Percentiles rank a stretch among this genome's conserved stretches.
Conservation (phyloP, 2,888 invertebrate species). For the Auanema sp. region DNA sequence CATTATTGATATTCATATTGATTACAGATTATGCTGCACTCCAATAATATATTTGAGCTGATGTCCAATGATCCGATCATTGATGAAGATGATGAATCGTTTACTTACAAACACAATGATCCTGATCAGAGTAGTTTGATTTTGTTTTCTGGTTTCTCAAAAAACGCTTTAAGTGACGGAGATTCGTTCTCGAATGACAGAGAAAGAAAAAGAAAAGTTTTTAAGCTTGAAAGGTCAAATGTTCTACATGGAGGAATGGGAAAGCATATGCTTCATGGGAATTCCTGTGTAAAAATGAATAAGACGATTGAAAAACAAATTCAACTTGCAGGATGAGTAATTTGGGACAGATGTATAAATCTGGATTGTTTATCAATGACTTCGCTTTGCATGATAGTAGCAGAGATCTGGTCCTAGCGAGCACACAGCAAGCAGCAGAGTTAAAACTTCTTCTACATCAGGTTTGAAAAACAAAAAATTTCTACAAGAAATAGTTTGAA, state of each 20-base stretch:
- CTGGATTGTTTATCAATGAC: constrained; percentile 94
- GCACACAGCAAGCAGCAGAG: constrained; percentile 95
- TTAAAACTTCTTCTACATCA: constrained; percentile 86
- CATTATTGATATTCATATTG: background rate
- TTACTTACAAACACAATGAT: constrained; percentile 33
- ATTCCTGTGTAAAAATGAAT: constrained; percentile 76
- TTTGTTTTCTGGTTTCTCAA: too few relatives aligned
- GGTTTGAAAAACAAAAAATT: constrained; percentile 53
- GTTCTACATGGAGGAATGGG: constrained; percentile 98
- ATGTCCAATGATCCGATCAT: constrained; percentile 78
- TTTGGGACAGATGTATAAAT: constrained; percentile 84
- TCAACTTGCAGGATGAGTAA: constrained; percentile 77
- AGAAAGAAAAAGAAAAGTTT: constrained; percentile 48
- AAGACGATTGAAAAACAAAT: background rate
- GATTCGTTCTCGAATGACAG: constrained; percentile 69
- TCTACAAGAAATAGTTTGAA: constrained; percentile 62
- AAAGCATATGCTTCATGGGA: constrained; percentile 92
- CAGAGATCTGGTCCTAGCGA: constrained; percentile 91
- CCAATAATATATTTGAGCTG: constrained; percentile 94
- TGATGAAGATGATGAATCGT: constrained; percentile 36
- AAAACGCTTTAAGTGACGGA: constrained; percentile 68
- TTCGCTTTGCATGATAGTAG: constrained; percentile 98
- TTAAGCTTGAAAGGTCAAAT: constrained; percentile 89
- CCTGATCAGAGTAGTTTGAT: constrained; percentile 28
- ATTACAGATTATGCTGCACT: constrained; percentile 80